Evolutionary conservation across 2,113 vertebrate genomes (phyloP), one percentile per base, ranked within the genome.

Genomic region (Dasyornis broadbenti): DNA sequence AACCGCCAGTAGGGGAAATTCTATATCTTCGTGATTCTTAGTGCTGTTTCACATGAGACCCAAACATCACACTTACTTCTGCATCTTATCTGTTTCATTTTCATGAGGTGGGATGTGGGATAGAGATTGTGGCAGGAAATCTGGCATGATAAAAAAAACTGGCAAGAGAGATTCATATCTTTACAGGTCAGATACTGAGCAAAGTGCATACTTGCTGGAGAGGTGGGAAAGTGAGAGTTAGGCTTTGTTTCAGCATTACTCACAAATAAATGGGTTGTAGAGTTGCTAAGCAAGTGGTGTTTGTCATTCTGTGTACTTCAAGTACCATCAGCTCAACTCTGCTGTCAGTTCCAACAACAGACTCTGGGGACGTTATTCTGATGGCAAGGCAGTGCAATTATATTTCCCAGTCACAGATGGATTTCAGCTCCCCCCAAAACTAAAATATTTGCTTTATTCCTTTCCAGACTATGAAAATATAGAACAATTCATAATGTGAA

Each of bases 371-470:
- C 79, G 57, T 76, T 79, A 21, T 17, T 49, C 12, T 63, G 64
- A 65, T 57, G 18, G 28, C 66, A 61, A 87, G 27, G 65, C 50
- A 85, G 24, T 80, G 33, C 22, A 73, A 35, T 79, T 77, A 40
- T 84, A 75, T 76, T 82, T 94, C 49, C n/a, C 44, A 75, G 49
- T 60, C 77, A 92, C 91, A 96, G 95, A 92, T 82, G 87, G 84
- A 82, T 91, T 92, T 85, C 78, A 80, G 30, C 37, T 87, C 31
- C 26, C 21, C 20, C 23, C 8, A 7, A 64, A 63, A 94, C 66
- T 54, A 90, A 95, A 95, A 94, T 92, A 95, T 96, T 95, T 97
- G 35, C 61, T 87, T 71, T 85, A 76, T 93, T 94, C 27, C 35
- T 86, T 81, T 94, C 73, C 90, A 95, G 71, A 89, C 30, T 91